phyloP scores from a whole-genome alignment of 1,140 invertebrate genomes.

The Drosophila pseudoananassae region DNA sequence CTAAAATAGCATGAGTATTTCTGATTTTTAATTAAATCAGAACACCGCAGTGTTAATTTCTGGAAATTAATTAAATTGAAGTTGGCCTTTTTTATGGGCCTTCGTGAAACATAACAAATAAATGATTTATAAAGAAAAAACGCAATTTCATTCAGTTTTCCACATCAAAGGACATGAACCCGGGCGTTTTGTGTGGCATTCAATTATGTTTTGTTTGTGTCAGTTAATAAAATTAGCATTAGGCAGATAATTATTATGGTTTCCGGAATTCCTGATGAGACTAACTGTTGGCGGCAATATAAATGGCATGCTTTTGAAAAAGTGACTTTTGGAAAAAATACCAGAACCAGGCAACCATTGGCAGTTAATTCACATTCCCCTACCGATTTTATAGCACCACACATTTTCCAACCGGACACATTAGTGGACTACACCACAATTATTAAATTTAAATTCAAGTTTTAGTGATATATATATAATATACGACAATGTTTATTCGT shows the following conservation, averaged over 20 bases:
- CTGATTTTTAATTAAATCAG: constrained; percentile 70
- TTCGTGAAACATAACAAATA: background rate
- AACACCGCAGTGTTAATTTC: constrained; percentile 63
- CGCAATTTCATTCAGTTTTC: constrained; percentile 34
- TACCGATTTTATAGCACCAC: background rate
- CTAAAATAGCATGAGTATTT: constrained; percentile 49
- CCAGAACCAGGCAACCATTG: background rate
- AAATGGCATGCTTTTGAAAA: too few species aligned
- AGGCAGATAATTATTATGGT: constrained; percentile 29
- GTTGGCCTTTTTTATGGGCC: background rate
- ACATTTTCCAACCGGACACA: background rate
- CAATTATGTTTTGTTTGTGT: constrained; percentile 6
- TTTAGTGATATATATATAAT: background rate
- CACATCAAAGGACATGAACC: constrained; percentile 27
- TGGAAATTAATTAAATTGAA: constrained; percentile 64
- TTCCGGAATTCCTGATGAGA: background rate
- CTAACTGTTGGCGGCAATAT: background rate
- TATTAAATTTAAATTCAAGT: constrained; percentile 33
- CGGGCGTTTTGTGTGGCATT: background rate
- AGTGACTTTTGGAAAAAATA: background rate
- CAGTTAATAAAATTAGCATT: constrained; percentile 42
- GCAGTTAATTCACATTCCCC: background rate
- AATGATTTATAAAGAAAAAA: constrained; percentile 23
- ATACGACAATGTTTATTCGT: constrained; percentile 55
- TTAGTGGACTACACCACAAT: background rate